Base-by-base conservation (phyloP, 2,888 invertebrate species). In the Ceratothoa steindachneri region DNA sequence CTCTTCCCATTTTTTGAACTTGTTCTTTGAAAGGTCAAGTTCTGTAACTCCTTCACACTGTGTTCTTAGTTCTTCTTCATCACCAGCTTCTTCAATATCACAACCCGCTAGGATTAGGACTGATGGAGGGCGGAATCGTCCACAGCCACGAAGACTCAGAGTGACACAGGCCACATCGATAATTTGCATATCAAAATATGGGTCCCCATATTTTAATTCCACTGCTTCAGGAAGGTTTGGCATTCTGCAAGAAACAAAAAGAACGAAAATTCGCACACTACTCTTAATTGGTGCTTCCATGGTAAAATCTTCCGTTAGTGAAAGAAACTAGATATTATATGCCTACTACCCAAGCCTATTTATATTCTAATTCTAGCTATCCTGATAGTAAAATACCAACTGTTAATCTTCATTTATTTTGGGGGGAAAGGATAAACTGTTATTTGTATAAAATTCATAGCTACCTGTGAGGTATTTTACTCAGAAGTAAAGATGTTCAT, bases 1-100 rank as follows among this genome's bases (percentile, higher is more conserved):
- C 88, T 97, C 95, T 81, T 89, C 88, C 95, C 96, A 95, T 82
- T 92, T 82, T 77, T 90, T 89, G 27, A 97, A 88, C 84, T 92
- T 91, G 85, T 97, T 97, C 84, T 95, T 93, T 53, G 96, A 95
- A 81, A 97, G 87, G 84, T 97, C 97, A 81, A 97, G 87, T 85
- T 97, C 97, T 81, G 93, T 91, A n/a, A 97, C 95, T 81, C 91
- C 90, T 70, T 91, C 90, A 84, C 93, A 95, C 84, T 93, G 73
- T 66, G 67, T 69, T 64, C 75, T 75, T 51, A 78, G 73, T 53
- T 78, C 73, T 27, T 75, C 73, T 70, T 91, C 90, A 83, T 92
- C 91, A 28, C 96, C 96, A 60, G 95, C 94, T 82, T 91, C 90
- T 83, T 93, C 91, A 80, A 96, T 95, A 84, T 92, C 92, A 85